Evolutionary conservation across 2,113 vertebrate genomes (phyloP), one percentile per base, ranked within the genome.

Genomic region (Sceloporus undulatus): DNA sequence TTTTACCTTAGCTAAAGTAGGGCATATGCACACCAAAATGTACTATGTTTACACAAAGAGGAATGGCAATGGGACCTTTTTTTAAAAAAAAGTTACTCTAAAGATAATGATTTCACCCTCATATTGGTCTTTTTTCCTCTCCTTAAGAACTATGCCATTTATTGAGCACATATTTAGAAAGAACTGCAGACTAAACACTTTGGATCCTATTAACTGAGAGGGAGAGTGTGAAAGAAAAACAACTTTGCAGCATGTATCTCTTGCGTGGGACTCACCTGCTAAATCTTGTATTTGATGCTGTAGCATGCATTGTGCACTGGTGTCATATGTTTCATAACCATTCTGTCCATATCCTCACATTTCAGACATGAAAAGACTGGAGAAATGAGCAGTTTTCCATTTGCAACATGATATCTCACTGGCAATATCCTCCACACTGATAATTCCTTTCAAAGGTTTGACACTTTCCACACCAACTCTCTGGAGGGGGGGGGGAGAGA

Each of bases 201-300:
- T 29, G 80, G 4, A 7, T 79, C 19, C 0, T 0, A 2, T n/a
- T 23, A 27, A 88, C 14, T 73, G 16, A 87, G 9, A 27, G 1
- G 38, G 9, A 34, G 25, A 48, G 68, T 3, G 9, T 29, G 23
- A 78, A 88, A n/a, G 62, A 34, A 7, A 0, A 82, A 82, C 79
- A 40, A 48, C 0, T 21, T 1, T 66, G 66, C 59, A 40, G 6
- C 0, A 2, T 7, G 52, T 62, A 76, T 16, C 38, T 8, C 54
- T 59, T 1, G 0, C 0, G 0, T 2, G 25, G 0, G 16, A 0
- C 5, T 8, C 0, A 0, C 3, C 74, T 19, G 76, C 3, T 4
- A 4, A 74, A 5, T 19, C 18, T 0, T 38, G 0, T 9, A 71
- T 68, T 40, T 29, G 1, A 77, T 29, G 42, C 84, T 0, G 68